Base-by-base conservation (phyloP, 2,888 invertebrate genomes). In the Tenodera sinensis region DNA sequence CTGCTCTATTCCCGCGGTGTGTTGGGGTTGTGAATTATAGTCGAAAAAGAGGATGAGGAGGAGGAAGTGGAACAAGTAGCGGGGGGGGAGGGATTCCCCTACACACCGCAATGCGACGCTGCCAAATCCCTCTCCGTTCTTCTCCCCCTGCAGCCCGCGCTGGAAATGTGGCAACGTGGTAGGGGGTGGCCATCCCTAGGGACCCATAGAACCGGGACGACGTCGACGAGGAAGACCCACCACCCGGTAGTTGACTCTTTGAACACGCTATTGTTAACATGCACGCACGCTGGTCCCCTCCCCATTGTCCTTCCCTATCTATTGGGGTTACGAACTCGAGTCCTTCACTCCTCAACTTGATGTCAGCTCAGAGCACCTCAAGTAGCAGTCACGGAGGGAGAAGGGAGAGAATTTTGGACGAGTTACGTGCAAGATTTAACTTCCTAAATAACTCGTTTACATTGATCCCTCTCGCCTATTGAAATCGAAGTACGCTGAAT, bases 71-170 rank as follows among this genome's bases (percentile, higher is more conserved):
- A 87, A 71, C 54, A 71, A 71, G 54, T 71, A 71, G 54, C 54
- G 54, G 54, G 54, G 54, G n/a, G 54, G 83, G 87, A 25, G 87
- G 87, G 87, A 87, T 87, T 87, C 87, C 87, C 87, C 87, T 87
- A 34, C 87, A 87, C 87, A 87, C 87, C 87, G 87, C 87, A 87
- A 87, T 87, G 87, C 87, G 87, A 87, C 87, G 87, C n/a, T 87
- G 87, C 87, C 87, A 83, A 87, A 87, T 87, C 87, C 86, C 86
- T 71, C 86, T 28, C 86, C 2, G 20, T 28, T 28, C 28, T 28
- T 28, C 28, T 71, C 86, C 87, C 34, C 83, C 27, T 87, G 34
- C 82, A 27, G 82, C 15, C n/a, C 42, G 82, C 27, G 15, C 28
- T n/a, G 83, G 54, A 87, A 42, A 87, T 87, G 87, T 87, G 81